phyloP scores from a whole-genome alignment of 2,797 vertebrate species.

The Intellagama lesueurii region DNA sequence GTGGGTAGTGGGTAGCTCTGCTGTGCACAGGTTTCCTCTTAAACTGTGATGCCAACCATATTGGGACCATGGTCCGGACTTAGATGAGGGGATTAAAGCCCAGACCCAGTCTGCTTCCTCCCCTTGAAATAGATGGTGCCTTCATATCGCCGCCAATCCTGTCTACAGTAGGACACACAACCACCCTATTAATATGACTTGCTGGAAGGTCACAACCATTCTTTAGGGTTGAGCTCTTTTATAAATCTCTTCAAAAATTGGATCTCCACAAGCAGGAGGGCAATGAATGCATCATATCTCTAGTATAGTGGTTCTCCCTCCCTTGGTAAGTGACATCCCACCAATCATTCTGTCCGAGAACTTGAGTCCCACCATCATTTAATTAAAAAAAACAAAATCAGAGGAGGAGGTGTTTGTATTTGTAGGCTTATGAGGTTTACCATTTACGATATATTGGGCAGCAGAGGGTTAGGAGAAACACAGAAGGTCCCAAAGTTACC shows the following conservation, averaged over 20 bases:
- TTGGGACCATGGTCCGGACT: background rate
- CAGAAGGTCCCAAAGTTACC: too few relatives aligned
- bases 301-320: too few relatives aligned
- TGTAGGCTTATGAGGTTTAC: too few relatives aligned
- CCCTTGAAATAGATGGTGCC: background rate
- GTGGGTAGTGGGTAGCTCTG: background rate
- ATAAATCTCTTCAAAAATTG: background rate
- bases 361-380: too few relatives aligned
- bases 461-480: too few relatives aligned
- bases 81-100: background rate
- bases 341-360: too few relatives aligned
- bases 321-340: too few relatives aligned
- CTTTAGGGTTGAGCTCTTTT: background rate
- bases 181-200: background rate
- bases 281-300: background rate
- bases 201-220: background rate
- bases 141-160: background rate
- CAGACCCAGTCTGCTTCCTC: background rate
- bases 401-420: too few relatives aligned
- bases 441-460: too few relatives aligned
- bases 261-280: background rate
- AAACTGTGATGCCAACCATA: background rate
- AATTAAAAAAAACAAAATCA: too few relatives aligned
- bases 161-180: background rate
- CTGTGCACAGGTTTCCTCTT: background rate